Evolutionary conservation across 92 coral and sea anemone genomes (phyloP), one percentile per base, ranked within the genome.

Genomic region (Umimayanthus kanabou): DNA sequence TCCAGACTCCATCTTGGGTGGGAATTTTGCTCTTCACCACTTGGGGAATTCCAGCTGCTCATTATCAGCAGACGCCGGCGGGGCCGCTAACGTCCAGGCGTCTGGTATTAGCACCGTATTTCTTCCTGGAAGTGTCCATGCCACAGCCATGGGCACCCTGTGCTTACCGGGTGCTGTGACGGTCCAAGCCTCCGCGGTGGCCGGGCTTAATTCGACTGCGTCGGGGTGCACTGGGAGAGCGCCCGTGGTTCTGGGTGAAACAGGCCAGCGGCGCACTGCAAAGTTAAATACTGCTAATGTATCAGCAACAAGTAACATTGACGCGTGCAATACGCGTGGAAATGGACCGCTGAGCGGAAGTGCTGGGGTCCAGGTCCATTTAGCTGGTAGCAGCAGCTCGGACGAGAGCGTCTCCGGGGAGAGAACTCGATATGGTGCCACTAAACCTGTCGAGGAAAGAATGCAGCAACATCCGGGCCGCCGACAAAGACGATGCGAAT

Each of bases 131-230:
- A 94, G 87, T 72, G 88, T 94, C 84, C 97, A 94, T 83, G 94
- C 97, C 13, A 90, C 93, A 4, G 96, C 98, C 2, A 75, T 81
- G 71, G 94, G 95, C n/a, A 93, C 95, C 39, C 87, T 94, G 43
- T 92, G 93, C 66, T 92, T 94, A 28, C 98, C 98, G 15, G 95
- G 91, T 10, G 87, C 93, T 42, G 93, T 93, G 76, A 95, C 94
- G 5, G 91, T 95, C 10, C 92, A 84, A 37, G 98, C 98, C 14
- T 93, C 98, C n/a, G 96, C 98, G 0, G 88, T 90, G 6, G 98
- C 98, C 40, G 98, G 89, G 58, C 85, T 95, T 23, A 90, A 90
- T 45, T 81, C 79, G 25, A 82, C 69, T 84, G 76, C 89, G 29
- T 57, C 88, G 0, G 66, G 78, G 8, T 71, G 85, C 89, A 85